Conservation (phyloP, 2,888 invertebrate genomes). For the Scaptomyza parva region DNA sequence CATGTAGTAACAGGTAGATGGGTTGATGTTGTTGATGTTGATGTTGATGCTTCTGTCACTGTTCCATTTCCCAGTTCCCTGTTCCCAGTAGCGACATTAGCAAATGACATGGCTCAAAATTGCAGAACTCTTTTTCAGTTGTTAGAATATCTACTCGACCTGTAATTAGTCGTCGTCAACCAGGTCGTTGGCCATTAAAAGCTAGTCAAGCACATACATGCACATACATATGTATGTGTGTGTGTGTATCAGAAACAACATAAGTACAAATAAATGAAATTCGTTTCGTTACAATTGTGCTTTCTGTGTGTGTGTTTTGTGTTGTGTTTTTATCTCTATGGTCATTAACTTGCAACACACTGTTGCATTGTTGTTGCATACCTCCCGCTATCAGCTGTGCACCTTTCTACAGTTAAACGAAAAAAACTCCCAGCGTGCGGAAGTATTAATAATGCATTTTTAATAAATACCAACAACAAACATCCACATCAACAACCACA, state of each 20-base stretch:
- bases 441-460: conserved; percentile 73
- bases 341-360: conserved; percentile 54
- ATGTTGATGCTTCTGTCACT: conserved; percentile 8
- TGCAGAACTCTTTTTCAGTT: conserved; percentile 14
- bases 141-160: conserved; percentile 18
- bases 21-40: conserved; percentile 10
- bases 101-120: no score
- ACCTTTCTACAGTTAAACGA: conserved; percentile 45
- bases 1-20: not conserved
- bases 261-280: conserved; percentile 42
- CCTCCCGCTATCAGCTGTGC: conserved; percentile 46
- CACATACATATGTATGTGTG: not conserved
- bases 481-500: conserved; percentile 6
- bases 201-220: not conserved
- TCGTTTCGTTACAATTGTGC: conserved; percentile 62
- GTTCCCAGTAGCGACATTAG: conserved; percentile 31
- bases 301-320: conserved; percentile 32
- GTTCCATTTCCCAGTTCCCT: conserved; percentile 43
- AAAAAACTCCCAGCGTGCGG: conserved; percentile 40
- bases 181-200: conserved; percentile 53
- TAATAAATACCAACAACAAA: conserved; percentile 46
- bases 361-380: conserved; percentile 9
- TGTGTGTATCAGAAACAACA: not conserved
- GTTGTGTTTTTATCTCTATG: conserved; percentile 44
- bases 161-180: conserved; percentile 50